These are phyloP conservation scores for Drosophila sucinea DNA, from an alignment of 1,140 invertebrate genomes.

Conservation along the genomic window DNA sequence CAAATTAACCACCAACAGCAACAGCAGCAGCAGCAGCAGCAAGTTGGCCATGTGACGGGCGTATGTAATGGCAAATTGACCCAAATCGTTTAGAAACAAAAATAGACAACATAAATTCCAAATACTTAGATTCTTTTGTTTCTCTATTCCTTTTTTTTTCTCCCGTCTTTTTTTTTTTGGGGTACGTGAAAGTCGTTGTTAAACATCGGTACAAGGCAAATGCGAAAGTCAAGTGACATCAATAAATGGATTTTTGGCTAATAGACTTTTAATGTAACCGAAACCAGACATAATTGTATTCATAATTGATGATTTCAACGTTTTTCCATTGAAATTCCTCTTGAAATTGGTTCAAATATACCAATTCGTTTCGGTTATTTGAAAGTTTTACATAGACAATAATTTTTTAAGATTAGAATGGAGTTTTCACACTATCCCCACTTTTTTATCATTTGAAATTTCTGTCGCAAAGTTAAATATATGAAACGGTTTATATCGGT, in stretches of 20 bases:
- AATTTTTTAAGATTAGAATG: no score
- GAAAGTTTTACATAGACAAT: no score
- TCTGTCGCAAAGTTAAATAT: no score
- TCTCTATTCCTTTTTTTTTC: neutral
- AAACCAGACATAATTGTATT: no score
- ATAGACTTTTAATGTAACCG: neutral
- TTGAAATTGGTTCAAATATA: no score
- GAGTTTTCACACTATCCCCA: no score
- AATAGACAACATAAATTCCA: conserved; percentile 10
- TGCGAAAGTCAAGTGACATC: conserved; percentile 6
- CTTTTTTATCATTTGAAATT: no score
- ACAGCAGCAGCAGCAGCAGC: neutral
- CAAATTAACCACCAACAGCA: conserved; percentile 15
- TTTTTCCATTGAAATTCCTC: no score
- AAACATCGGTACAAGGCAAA: neutral
- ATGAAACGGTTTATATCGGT: no score
- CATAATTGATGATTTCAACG: no score
- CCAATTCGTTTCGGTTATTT: no score
- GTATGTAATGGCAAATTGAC: conserved; percentile 20
- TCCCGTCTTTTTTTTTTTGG: neutral
- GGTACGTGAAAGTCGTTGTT: conserved; percentile 3
- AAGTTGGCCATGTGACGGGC: conserved; percentile 11
- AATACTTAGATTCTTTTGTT: conserved; percentile 13
- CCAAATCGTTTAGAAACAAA: conserved; percentile 18
- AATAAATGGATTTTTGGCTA: neutral